Base-by-base conservation (phyloP, 2,888 invertebrate genomes). In the Thalpophila matura region DNA sequence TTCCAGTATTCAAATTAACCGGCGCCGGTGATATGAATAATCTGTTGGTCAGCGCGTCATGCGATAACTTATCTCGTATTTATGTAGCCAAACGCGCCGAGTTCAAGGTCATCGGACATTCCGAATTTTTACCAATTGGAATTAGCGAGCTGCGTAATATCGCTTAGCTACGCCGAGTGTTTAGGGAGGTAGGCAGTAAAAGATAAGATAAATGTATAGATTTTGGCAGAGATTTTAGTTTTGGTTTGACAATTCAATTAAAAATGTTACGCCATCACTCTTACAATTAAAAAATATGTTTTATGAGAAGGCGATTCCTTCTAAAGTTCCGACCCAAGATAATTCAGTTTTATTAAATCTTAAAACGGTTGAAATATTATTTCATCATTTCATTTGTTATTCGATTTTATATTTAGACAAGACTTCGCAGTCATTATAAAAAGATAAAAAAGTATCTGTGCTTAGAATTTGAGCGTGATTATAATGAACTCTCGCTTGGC, bases 31-130 rank as follows among this genome's bases (percentile, higher is more conserved):
- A 37, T 78, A 78, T 54, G 65, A 57, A 51, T 68, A 64, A 74
- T 68, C 61, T 49, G 62, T 71, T 49, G 56, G 53, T 35, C 46
- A 53, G 38, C 53, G 62, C 78, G 79, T 76, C 79, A 68, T 49
- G 55, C 67, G 79, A 79, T 77, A 77, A 49, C 51, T 58, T 78
- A 68, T 78, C 77, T 66, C 60, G 42, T 65, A 61, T 71, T 61
- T 73, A 76, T 63, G 65, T 59, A 65, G 60, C 65, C 60, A 65
- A 71, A 47, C 58, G 45, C 57, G n/a, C 33, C 49, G 79, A 77
- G 78, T 78, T 78, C 78, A 78, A 77, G 78, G 78, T 57, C 65
- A 45, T 5, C 57, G 18, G 49, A 57, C 55, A 63, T 64, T 55
- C 77, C 46, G 22, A 55, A 37, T 62, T 72, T 69, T 65, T 47